A percentile compares a stretch with the other conserved stretches of the same genome.
Conservation (phyloP, 2,888 invertebrate species). For the Steinernema hermaphroditum region DNA sequence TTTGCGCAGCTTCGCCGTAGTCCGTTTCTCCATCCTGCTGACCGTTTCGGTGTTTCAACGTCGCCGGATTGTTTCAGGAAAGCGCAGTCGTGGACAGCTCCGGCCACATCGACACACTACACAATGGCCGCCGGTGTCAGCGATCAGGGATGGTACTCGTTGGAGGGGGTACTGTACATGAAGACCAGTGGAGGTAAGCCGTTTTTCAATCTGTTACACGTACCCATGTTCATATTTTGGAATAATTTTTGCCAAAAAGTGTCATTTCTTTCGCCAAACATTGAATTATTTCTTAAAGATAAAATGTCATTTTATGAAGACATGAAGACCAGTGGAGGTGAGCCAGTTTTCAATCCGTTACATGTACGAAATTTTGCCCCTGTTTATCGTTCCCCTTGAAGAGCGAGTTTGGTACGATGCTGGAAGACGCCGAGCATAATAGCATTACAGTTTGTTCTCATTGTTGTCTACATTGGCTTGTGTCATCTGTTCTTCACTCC, state of each 20-base stretch:
- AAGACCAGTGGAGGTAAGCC: slow-evolving; percentile 45
- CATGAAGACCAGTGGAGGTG: slow-evolving; percentile 51
- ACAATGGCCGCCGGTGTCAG: slow-evolving; percentile 25
- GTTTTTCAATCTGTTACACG: not conserved
- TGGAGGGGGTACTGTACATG: slow-evolving; percentile 58
- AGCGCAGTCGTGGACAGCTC: not conserved
- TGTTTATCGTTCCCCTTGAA: not conserved
- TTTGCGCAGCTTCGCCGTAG: slow-evolving; percentile 8
- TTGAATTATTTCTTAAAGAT: too few relatives aligned
- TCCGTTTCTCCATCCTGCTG: not conserved
- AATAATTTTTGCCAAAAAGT: too few relatives aligned
- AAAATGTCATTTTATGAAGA: too few relatives aligned
- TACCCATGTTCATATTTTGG: slow-evolving; percentile 32
- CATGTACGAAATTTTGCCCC: not conserved
- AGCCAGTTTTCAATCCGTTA: too few relatives aligned
- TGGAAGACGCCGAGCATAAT: too few relatives aligned
- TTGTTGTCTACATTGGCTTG: too few relatives aligned
- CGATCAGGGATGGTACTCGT: slow-evolving; percentile 49
- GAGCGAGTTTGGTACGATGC: too few relatives aligned
- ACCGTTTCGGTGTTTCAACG: slow-evolving; percentile 24
- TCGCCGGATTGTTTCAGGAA: not conserved
- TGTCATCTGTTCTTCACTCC: too few relatives aligned
- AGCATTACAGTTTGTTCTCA: too few relatives aligned
- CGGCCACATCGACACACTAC: not conserved
- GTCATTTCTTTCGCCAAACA: too few relatives aligned